Evolutionary conservation across 2,888 invertebrate genomes (phyloP).

Genomic region (Calliphora vomitoria): DNA sequence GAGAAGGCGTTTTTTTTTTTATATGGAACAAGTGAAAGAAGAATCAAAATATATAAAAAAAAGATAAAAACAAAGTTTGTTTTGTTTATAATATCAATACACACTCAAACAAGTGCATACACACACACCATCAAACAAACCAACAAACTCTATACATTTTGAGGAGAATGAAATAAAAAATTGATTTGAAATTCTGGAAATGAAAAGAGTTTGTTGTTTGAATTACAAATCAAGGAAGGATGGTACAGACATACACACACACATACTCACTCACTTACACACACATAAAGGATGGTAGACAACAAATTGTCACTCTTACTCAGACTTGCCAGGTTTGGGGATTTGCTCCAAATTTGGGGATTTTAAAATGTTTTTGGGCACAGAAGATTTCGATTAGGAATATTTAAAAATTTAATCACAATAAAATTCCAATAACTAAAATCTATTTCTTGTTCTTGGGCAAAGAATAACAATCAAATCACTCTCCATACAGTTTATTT

Average conservation of each 20-base stretch:
- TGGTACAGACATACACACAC: conserved; percentile 32
- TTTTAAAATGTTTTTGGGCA: too few relatives aligned
- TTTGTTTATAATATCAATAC: conserved; percentile 68
- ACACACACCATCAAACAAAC: conserved; percentile 7
- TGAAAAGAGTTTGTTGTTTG: conserved; percentile 72
- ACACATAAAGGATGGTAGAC: conserved; percentile 47
- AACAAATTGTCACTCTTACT: conserved; percentile 68
- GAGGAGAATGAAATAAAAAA: conserved; percentile 55
- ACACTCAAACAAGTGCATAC: conserved; percentile 66
- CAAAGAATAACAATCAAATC: too few relatives aligned
- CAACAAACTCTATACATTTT: conserved; percentile 19
- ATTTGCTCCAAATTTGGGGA: too few relatives aligned
- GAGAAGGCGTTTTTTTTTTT: conserved; percentile 60
- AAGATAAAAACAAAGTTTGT: conserved; percentile 58
- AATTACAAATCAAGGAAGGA: conserved; percentile 72
- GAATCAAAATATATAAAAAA: not conserved
- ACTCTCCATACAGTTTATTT: too few relatives aligned
- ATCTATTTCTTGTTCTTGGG: too few relatives aligned
- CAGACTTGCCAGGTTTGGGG: too few relatives aligned
- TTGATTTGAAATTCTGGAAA: conserved; percentile 72
- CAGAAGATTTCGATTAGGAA: too few relatives aligned
- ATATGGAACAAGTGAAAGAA: conserved; percentile 52
- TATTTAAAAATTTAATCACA: too few relatives aligned
- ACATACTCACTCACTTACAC: conserved; percentile 14
- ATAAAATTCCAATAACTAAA: too few relatives aligned